These are phyloP conservation scores for Papilio glaucus DNA, from an alignment of 1,140 invertebrate genomes.

Conservation along the genomic window DNA sequence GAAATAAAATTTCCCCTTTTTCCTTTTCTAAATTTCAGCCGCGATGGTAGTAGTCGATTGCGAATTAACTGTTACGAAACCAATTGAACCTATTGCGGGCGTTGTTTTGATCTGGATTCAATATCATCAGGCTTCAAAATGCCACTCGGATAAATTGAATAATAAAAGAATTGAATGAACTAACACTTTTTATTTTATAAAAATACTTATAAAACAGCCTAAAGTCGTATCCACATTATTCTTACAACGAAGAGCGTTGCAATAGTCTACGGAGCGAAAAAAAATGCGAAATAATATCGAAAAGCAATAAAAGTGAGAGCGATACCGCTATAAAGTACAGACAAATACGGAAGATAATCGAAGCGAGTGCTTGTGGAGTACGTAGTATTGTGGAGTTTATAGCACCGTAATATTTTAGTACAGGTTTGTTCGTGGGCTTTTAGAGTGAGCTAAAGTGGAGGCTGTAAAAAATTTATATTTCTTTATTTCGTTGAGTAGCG, in stretches of 20 bases:
- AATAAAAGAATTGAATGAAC: conserved; percentile 24
- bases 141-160: no score
- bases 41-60: no score
- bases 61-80: no score
- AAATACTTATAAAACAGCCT: no score
- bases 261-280: conserved; percentile 64
- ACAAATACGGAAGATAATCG: conserved; percentile 78
- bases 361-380: conserved; percentile 59
- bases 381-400: conserved; percentile 75
- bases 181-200: conserved; percentile 28
- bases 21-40: no score
- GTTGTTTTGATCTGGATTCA: no score
- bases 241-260: conserved; percentile 45
- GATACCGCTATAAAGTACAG: conserved; percentile 77
- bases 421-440: conserved; percentile 59
- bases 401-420: conserved; percentile 79
- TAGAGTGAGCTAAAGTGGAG: conserved; percentile 46
- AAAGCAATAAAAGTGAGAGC: conserved; percentile 72
- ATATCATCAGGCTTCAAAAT: no score
- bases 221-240: conserved; percentile 50
- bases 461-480: conserved; percentile 37
- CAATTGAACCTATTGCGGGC: no score
- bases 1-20: no score
- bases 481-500: conserved; percentile 43
- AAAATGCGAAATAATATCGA: conserved; percentile 79